These are phyloP conservation scores for Cryptomyrus ogoouensis DNA, from an alignment of 2,113 vertebrate species.

Conservation along the genomic window DNA sequence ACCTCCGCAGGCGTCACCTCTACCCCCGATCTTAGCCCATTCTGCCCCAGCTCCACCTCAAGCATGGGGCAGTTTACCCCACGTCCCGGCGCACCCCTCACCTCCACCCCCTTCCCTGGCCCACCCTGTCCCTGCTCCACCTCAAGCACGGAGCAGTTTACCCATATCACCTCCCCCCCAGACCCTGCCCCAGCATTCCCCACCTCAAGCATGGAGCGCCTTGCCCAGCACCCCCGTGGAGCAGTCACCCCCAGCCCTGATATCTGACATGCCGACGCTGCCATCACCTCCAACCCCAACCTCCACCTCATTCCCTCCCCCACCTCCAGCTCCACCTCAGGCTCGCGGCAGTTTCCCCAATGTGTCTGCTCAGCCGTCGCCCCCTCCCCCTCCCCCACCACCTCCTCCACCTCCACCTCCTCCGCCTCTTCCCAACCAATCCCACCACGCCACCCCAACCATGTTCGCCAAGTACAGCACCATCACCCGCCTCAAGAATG, in stretches of 20 bases:
- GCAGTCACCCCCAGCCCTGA: slow-evolving; percentile 21
- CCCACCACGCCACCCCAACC: slow-evolving; percentile 58
- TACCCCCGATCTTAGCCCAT: not conserved
- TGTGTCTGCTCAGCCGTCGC: slow-evolving; percentile 55
- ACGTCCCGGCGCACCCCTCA: slow-evolving; percentile 23
- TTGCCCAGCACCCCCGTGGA: slow-evolving; percentile 26
- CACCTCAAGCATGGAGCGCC: slow-evolving; percentile 50
- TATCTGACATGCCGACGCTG: not conserved
- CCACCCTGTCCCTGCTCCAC: slow-evolving; percentile 48
- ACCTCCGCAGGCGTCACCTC: slow-evolving; percentile 21
- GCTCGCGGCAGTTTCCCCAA: not conserved
- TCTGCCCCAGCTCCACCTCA: slow-evolving; percentile 55
- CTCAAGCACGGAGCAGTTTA: slow-evolving; percentile 46
- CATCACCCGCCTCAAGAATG: slow-evolving; percentile 73
- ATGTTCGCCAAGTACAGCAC: slow-evolving; percentile 86
- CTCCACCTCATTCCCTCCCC: slow-evolving; percentile 45
- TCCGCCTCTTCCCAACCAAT: slow-evolving; percentile 37
- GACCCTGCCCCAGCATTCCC: slow-evolving; percentile 27
- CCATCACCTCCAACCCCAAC: slow-evolving; percentile 22
- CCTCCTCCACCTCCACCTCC: slow-evolving; percentile 56
- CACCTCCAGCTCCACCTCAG: slow-evolving; percentile 7
- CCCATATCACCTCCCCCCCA: not conserved
- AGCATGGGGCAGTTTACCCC: slow-evolving; percentile 29
- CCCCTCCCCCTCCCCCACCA: slow-evolving; percentile 58
- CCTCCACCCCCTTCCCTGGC: not conserved